phyloP scores from a whole-genome alignment of 2,113 vertebrate species.

The Nycticebus coucang region DNA sequence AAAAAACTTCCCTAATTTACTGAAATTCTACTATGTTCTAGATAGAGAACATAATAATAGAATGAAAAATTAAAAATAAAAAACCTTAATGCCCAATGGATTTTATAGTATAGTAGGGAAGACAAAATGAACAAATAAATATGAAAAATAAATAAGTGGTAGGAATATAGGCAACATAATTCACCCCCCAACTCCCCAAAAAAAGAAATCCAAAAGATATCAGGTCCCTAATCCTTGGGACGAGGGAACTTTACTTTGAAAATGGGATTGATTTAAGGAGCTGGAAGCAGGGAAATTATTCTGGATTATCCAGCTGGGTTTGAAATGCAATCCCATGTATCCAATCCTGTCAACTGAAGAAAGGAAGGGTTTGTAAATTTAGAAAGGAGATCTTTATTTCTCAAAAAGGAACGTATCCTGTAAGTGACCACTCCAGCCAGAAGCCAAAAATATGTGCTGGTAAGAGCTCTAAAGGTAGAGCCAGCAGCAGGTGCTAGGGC shows the following conservation, averaged over 20 bases:
- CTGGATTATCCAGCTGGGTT: rapidly evolving
- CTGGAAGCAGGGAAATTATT: background rate
- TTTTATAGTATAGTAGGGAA: background rate
- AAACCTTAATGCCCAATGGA: background rate
- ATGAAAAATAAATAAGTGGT: background rate
- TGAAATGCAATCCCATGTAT: rapidly evolving
- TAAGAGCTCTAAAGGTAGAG: background rate
- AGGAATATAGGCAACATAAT: background rate
- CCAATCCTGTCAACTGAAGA: background rate
- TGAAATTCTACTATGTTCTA: background rate
- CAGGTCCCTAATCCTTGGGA: background rate
- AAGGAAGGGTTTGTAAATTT: too few species aligned
- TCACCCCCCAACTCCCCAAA: background rate
- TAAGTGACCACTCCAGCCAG: too few species aligned
- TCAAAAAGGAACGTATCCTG: too few species aligned
- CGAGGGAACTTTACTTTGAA: background rate
- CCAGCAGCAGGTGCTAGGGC: background rate
- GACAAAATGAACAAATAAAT: background rate
- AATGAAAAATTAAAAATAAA: background rate
- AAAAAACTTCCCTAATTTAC: too few species aligned
- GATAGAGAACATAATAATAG: background rate
- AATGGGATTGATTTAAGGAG: background rate
- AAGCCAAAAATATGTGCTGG: too few species aligned
- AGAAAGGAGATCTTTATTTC: too few species aligned
- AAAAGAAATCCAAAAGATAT: background rate